Evolutionary conservation across 2,797 vertebrate species (phyloP), one percentile per base, ranked within the genome.

Genomic region (Eleutherodactylus coqui): DNA sequence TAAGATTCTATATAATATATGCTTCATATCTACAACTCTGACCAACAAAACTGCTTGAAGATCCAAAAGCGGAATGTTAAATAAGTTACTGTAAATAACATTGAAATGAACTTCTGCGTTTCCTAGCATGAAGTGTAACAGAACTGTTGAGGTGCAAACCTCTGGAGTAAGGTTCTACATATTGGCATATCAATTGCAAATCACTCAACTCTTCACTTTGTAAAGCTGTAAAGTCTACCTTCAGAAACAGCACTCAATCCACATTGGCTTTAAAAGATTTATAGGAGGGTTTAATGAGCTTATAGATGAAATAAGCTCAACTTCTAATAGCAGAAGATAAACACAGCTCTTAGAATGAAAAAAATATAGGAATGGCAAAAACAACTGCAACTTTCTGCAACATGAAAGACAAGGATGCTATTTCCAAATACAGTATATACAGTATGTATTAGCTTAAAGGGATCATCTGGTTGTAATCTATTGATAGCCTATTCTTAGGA

Each of bases 211-310:
- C 62, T 34, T 34, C 34, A 69, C 64, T 38, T 2, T 7, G 60
- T 36, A 69, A 10, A 69, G 34, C 34, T 38, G 64, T 69, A 69
- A 38, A 24, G 17, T 38, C 17, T 36, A 10, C 6, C 64, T 67
- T 67, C 17, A 67, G 64, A 67, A 17, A 36, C 64, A 36, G 6
- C 64, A 69, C 64, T 69, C 34, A 21, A 69, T 69, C 64, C 34
- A 69, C 34, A 69, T 38, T 69, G 64, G 19, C 64, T 69, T 69
- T 69, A 69, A 69, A 69, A 38, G 64, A 38, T 69, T 69, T 69
- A 69, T 38, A 38, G 64, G 64, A 38, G 36, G 34, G 34, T 36
- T 69, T 38, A 64, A 69, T 3, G 8, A 69, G 64, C 64, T 38
- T 69, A 36, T 3, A 69, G 0, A 38, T 69, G 7, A 38, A 69